phyloP scores from a whole-genome alignment of 2,888 invertebrate genomes.

The Nysson spinosus region DNA sequence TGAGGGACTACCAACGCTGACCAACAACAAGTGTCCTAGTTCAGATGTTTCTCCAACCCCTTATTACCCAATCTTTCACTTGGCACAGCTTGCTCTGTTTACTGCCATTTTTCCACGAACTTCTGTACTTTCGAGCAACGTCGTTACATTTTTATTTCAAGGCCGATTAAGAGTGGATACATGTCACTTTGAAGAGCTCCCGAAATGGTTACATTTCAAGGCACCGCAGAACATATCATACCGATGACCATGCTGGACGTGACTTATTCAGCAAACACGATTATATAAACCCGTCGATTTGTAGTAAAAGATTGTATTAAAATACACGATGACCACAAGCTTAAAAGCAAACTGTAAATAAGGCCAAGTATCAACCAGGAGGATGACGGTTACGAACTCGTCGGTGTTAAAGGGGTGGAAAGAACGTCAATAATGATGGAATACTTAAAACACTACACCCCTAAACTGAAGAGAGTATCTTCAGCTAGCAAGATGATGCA shows the following conservation, averaged over 20 bases:
- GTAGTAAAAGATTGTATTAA: not conserved
- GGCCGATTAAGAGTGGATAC: conserved; percentile 2
- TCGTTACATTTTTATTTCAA: conserved; percentile 17
- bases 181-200: not conserved
- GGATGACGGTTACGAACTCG: conserved; percentile 10
- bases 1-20: conserved; percentile 17
- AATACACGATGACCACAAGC: not conserved
- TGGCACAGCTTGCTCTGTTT: conserved; percentile 19
- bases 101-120: conserved; percentile 1
- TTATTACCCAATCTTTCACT: conserved; percentile 3
- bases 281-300: not conserved
- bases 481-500: not conserved
- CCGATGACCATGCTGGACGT: too few species aligned
- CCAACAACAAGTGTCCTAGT: conserved; percentile 64
- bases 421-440: not conserved
- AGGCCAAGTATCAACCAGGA: too few species aligned
- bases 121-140: conserved; percentile 1
- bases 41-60: conserved; percentile 1
- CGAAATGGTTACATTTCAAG: too few species aligned
- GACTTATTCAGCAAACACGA: too few species aligned
- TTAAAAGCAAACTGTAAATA: not conserved
- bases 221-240: too few species aligned
- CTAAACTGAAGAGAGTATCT: too few species aligned
- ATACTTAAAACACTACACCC: too few species aligned
- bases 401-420: too few species aligned